Conservation (phyloP, 2,113 vertebrate genomes). For the Brachyhypopomus gauderio region DNA sequence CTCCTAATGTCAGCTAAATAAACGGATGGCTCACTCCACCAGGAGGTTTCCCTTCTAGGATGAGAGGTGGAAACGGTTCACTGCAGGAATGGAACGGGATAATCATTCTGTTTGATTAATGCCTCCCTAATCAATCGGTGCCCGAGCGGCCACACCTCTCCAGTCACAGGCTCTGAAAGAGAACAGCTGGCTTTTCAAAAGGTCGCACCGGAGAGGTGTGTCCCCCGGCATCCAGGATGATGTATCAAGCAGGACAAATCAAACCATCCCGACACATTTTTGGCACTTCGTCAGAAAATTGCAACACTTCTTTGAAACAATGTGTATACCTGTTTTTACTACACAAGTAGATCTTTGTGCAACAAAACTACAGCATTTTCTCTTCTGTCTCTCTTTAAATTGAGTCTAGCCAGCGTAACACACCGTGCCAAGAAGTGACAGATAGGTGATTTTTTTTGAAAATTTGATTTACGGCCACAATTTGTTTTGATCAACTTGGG, state of each 20-base stretch:
- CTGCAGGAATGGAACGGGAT: slow-evolving; percentile 84
- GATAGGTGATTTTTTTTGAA: background rate
- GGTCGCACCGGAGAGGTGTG: slow-evolving; percentile 82
- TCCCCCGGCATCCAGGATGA: slow-evolving; percentile 80
- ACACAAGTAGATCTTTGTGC: background rate
- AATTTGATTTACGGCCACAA: slow-evolving; percentile 66
- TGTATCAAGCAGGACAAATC: slow-evolving; percentile 83
- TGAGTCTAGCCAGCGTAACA: slow-evolving; percentile 46
- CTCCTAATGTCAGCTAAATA: slow-evolving; percentile 69
- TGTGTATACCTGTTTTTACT: background rate
- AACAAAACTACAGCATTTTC: background rate
- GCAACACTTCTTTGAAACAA: slow-evolving; percentile 1
- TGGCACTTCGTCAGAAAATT: background rate
- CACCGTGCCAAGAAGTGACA: slow-evolving; percentile 56
- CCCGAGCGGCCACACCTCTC: slow-evolving; percentile 84
- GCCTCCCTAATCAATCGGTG: slow-evolving; percentile 94
- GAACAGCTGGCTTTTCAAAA: slow-evolving; percentile 94
- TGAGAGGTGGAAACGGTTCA: slow-evolving; percentile 93
- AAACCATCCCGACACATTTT: slow-evolving; percentile 73
- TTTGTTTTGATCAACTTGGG: slow-evolving; percentile 74
- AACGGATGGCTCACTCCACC: slow-evolving; percentile 74
- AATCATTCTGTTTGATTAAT: slow-evolving; percentile 97
- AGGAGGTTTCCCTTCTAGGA: slow-evolving; percentile 87
- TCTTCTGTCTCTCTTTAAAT: background rate
- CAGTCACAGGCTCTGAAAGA: slow-evolving; percentile 86